phyloP scores from a whole-genome alignment of 2,888 invertebrate genomes.

The Rhingia campestris region DNA sequence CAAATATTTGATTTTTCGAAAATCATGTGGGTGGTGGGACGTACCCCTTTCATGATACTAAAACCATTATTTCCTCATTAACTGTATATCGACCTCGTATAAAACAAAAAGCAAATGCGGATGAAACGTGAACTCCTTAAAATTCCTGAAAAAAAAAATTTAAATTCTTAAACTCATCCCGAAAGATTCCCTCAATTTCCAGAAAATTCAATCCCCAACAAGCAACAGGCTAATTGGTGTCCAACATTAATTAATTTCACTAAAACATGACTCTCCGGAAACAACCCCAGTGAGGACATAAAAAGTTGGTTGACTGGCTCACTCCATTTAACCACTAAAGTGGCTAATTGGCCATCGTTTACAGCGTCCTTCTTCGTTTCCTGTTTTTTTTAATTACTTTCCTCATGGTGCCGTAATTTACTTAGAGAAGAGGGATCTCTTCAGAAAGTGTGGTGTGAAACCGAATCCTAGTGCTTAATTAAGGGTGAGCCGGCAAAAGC shows the following conservation, averaged over 20 bases:
- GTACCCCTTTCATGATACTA: too few species aligned
- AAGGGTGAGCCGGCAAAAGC: slow-evolving; percentile 48
- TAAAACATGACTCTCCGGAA: slow-evolving; percentile 53
- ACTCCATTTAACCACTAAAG: slow-evolving; percentile 52
- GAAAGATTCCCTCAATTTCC: neutral
- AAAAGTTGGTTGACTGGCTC: slow-evolving; percentile 16
- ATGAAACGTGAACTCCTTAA: too few species aligned
- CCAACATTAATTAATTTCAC: slow-evolving; percentile 64
- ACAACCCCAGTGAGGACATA: slow-evolving; percentile 5
- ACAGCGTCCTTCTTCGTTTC: slow-evolving; percentile 39
- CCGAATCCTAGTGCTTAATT: slow-evolving; percentile 70
- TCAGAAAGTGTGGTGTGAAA: slow-evolving; percentile 58
- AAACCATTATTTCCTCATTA: too few species aligned
- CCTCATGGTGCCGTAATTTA: slow-evolving; percentile 66
- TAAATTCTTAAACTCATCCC: neutral
- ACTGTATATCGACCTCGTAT: too few species aligned
- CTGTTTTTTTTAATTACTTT: slow-evolving; percentile 66
- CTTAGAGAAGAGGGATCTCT: slow-evolving; percentile 62
- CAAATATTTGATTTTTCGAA: too few species aligned
- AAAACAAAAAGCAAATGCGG: too few species aligned
- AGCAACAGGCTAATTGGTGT: slow-evolving; percentile 40
- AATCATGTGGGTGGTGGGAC: too few species aligned
- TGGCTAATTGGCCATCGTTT: slow-evolving; percentile 72
- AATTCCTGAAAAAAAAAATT: neutral
- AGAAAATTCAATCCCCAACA: neutral